Evolutionary conservation across 35 echinoderm and acorn worm genomes (phyloP), one percentile per base, ranked within the genome.

Genomic region (Amphiura filiformis): DNA sequence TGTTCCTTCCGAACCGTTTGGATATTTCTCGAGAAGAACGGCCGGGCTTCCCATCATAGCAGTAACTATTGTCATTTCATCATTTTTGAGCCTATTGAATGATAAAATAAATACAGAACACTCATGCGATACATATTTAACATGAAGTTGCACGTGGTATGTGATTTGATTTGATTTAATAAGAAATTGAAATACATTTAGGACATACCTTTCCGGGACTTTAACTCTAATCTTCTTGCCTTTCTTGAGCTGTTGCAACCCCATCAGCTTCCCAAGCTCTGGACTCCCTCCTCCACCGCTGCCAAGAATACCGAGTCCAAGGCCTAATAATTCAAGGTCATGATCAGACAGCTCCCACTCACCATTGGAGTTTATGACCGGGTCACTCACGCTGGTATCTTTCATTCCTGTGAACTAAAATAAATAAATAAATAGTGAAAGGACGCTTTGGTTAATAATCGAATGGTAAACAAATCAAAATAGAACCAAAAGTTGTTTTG

Each of bases 261-360:
- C n/a, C n/a, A n/a, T 7, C 7, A 52, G 7, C 44, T 52, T 52
- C 7, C 7, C 44, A 11, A 7, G 7, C 20, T 86, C 57, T 31
- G 95, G 95, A 39, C 78, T 91, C 5, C 95, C 95, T 0, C 95
- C 92, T 34, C 95, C 95, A 26, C 95, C 95, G 61, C 88, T 93
- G 3, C 95, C 95, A 0, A 97, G 86, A 36, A 97, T 91, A 31
- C 95, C 95, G 0, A 88, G 91, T 39, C 95, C 95, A 52, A 97
- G 70, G 78, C 76, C 80, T 44, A 97, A 91, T 42, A 86, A 97
- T 13, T 91, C 85, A n/a, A 97, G 32, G 34, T 97, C 95, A 34
- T 80, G 88, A 9, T 89, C 77, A 23, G 88, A 88, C 5, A 97
- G 40, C 14, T 76, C 32, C 95, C 95, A 97, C 56, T 97, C 95